Evolutionary conservation across 2,888 invertebrate genomes (phyloP).

Genomic region (Allacma fusca): DNA sequence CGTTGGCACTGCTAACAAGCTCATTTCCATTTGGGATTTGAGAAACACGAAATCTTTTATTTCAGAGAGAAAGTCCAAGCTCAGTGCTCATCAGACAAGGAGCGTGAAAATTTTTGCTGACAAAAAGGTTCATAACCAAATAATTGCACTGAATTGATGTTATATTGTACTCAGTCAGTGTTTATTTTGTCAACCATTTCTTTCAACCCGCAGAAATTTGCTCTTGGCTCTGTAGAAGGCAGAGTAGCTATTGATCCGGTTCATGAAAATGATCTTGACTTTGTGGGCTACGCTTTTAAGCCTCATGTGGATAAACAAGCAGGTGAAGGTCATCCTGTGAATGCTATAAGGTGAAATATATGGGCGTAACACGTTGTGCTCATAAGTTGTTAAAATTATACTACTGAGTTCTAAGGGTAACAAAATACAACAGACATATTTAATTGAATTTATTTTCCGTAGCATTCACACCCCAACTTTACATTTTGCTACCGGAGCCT

Average conservation of each 20-base stretch:
- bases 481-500: conserved; percentile 49
- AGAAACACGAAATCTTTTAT: conserved; percentile 92
- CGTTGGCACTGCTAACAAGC: conserved; percentile 92
- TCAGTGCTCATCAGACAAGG: conserved; percentile 92
- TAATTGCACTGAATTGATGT: neutral
- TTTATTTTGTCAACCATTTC: no score
- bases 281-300: conserved; percentile 87
- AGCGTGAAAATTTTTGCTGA: conserved; percentile 87
- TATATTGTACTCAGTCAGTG: neutral
- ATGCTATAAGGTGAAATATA: conserved; percentile 86
- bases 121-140: conserved; percentile 69
- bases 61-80: conserved; percentile 91
- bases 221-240: conserved; percentile 96
- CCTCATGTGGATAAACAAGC: conserved; percentile 94
- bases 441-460: neutral
- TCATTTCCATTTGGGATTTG: conserved; percentile 95
- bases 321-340: conserved; percentile 94
- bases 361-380: no score
- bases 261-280: neutral
- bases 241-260: conserved; percentile 91
- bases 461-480: conserved; percentile 35
- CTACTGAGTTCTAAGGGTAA: no score
- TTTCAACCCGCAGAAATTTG: conserved; percentile 79
- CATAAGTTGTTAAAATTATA: no score
- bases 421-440: no score